phyloP scores from a whole-genome alignment of 1,140 invertebrate genomes.

The Mamestra configurata region DNA sequence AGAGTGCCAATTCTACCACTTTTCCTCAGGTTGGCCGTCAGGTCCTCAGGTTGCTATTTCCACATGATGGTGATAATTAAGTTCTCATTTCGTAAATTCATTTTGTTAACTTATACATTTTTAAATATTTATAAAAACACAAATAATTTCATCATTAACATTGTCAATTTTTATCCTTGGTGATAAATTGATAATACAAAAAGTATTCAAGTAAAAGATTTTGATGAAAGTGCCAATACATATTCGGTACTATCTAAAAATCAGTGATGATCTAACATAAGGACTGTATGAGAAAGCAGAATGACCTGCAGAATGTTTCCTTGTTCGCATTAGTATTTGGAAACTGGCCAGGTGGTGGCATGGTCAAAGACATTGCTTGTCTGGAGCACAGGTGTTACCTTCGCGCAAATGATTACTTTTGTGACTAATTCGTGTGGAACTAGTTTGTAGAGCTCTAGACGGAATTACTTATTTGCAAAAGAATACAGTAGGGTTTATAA shows the following conservation, averaged over 20 bases:
- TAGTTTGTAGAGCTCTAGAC: not conserved
- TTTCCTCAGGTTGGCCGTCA: no score
- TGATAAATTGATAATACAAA: not conserved
- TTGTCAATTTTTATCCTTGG: no score
- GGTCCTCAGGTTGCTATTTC: no score
- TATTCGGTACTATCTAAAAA: constrained; percentile 22
- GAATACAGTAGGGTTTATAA: no score
- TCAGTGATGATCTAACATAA: constrained; percentile 28
- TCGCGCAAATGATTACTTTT: constrained; percentile 9
- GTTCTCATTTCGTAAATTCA: no score
- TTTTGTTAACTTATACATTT: no score
- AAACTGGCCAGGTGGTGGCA: constrained; percentile 53
- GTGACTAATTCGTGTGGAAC: not conserved
- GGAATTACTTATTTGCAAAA: not conserved
- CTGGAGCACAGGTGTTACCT: constrained; percentile 29
- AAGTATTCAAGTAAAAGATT: not conserved
- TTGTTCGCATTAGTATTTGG: constrained; percentile 53
- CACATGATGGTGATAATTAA: no score
- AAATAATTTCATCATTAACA: no score
- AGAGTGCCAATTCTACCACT: no score
- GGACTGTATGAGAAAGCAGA: constrained; percentile 27
- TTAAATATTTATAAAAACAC: no score
- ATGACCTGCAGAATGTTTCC: constrained; percentile 50
- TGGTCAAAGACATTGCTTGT: constrained; percentile 52
- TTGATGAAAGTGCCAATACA: not conserved